Percentiles rank a stretch among this genome's conserved stretches.
phyloP scores from a whole-genome alignment of 2,113 vertebrate species.

The Zosterops japonicus region DNA sequence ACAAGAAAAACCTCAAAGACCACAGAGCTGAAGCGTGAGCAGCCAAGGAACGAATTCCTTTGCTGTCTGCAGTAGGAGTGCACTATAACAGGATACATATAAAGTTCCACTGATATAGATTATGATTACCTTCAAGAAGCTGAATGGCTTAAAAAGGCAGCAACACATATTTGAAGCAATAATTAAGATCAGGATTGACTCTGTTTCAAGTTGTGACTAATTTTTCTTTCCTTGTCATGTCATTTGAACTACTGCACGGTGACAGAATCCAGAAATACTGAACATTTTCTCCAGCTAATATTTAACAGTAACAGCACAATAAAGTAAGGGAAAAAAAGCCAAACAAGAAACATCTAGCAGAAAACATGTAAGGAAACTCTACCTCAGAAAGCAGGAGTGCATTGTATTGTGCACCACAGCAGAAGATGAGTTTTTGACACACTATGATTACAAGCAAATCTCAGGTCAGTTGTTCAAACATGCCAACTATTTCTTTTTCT shows the following conservation, averaged over 20 bases:
- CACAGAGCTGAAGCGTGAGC: neutral
- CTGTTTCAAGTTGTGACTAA: neutral
- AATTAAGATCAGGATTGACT: neutral
- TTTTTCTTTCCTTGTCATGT: neutral
- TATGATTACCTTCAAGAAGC: neutral
- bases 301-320: neutral
- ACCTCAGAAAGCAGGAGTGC: neutral
- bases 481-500: neutral
- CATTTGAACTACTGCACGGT: neutral
- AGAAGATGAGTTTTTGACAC: neutral
- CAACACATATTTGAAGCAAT: neutral
- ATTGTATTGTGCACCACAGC: neutral
- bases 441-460: neutral
- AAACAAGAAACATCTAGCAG: neutral
- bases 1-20: neutral
- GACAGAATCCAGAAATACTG: neutral
- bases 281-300: neutral
- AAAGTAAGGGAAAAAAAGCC: accelerated
- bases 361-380: neutral
- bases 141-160: neutral
- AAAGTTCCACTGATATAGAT: neutral
- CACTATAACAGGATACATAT: neutral
- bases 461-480: neutral
- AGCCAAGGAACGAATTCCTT: neutral
- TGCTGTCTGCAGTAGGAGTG: neutral